Evolutionary conservation across 2,888 invertebrate species (phyloP).

Genomic region (Eristalis intricaria): DNA sequence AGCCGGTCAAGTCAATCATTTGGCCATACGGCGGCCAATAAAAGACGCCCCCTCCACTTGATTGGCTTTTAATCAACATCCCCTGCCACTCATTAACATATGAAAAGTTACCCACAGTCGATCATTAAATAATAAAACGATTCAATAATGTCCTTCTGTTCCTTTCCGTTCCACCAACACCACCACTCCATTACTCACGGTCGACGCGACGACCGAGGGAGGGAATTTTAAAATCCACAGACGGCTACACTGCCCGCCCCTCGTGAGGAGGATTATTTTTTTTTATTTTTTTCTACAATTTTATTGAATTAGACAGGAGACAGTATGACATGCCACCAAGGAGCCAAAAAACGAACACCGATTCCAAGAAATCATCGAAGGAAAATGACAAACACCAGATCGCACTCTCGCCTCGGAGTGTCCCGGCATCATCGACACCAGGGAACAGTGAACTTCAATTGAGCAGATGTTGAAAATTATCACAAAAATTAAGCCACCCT

Average conservation of each 20-base stretch:
- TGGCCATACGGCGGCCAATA: conserved; percentile 20
- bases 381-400: conserved; percentile 61
- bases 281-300: conserved; percentile 20
- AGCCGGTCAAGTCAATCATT: background rate
- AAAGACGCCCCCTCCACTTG: conserved; percentile 6
- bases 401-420: conserved; percentile 21
- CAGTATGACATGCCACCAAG: conserved; percentile 19
- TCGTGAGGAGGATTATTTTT: background rate
- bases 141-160: conserved; percentile 54
- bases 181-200: background rate
- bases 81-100: conserved; percentile 51
- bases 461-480: conserved; percentile 69
- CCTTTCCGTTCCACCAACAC: background rate
- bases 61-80: conserved; percentile 58
- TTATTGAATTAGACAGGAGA: conserved; percentile 47
- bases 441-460: conserved; percentile 54
- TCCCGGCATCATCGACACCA: conserved; percentile 3
- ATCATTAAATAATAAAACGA: conserved; percentile 43
- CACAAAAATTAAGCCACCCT: conserved; percentile 53
- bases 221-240: conserved; percentile 33
- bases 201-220: conserved; percentile 24
- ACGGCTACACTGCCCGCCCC: background rate
- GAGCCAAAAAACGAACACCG: conserved; percentile 30
- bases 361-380: conserved; percentile 63
- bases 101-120: conserved; percentile 65